These are phyloP conservation scores for Euspilapteryx auroguttella DNA, from an alignment of 2,888 invertebrate genomes.

Conservation along the genomic window DNA sequence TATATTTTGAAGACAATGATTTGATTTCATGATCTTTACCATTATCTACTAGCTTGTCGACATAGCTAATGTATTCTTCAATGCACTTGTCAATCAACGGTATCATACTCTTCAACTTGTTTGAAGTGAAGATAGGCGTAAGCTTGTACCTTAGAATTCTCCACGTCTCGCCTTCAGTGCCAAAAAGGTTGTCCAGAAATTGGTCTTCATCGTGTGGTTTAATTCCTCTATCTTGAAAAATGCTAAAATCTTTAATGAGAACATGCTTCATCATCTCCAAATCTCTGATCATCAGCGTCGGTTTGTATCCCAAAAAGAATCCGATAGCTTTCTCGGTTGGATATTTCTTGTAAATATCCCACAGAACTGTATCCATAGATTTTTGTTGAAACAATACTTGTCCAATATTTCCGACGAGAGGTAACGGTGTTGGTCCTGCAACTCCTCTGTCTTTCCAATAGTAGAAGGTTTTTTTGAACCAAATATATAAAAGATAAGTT, in stretches of 20 bases:
- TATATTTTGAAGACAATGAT: slow-evolving; percentile 4
- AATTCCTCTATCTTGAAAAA: slow-evolving; percentile 1
- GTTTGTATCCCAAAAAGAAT: slow-evolving; percentile 4
- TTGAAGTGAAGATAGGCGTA: too few relatives aligned
- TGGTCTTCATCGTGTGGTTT: too few relatives aligned
- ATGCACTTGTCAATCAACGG: slow-evolving; percentile 3
- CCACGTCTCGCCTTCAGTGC: too few relatives aligned
- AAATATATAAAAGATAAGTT: too few relatives aligned
- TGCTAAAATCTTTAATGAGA: slow-evolving; percentile 4
- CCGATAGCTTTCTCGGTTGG: slow-evolving; percentile 6
- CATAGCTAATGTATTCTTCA: slow-evolving; percentile 2
- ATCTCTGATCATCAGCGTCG: slow-evolving; percentile 5
- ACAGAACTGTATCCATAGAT: background rate
- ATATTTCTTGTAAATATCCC: slow-evolving; percentile 1
- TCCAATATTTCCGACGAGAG: slow-evolving; percentile 13
- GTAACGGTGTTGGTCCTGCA: slow-evolving; percentile 11
- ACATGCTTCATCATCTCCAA: slow-evolving; percentile 5
- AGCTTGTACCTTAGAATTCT: too few relatives aligned
- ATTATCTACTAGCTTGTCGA: slow-evolving; percentile 2
- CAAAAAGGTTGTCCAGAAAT: too few relatives aligned
- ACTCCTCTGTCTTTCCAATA: slow-evolving; percentile 13
- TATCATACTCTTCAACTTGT: slow-evolving; percentile 1
- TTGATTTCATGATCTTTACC: slow-evolving; percentile 3
- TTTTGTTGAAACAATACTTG: slow-evolving; percentile 9
- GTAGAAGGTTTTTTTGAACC: slow-evolving; percentile 8